A percentile compares a stretch with the other conserved stretches of the same genome.
Evolutionary conservation across 2,113 vertebrate genomes (phyloP).

Genomic region (Alouatta palliata): DNA sequence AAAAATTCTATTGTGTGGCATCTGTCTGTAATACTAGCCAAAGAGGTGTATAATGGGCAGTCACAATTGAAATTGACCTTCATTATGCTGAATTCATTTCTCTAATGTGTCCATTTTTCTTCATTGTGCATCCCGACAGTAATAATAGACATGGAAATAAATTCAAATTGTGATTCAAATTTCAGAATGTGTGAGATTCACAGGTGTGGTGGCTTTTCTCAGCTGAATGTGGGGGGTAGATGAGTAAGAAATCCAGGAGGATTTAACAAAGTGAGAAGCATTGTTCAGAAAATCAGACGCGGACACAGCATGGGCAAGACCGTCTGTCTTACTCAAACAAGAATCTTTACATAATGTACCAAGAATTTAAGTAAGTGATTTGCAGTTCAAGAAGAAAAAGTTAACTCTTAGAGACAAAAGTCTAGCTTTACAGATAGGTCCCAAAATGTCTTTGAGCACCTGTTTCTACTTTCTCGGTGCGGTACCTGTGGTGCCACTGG

Average conservation of each 20-base stretch:
- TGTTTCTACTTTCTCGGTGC: not conserved
- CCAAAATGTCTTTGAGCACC: not conserved
- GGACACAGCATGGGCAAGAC: conserved; percentile 33
- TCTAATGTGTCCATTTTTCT: conserved; percentile 70
- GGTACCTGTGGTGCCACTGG: not conserved
- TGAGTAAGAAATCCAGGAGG: conserved; percentile 51
- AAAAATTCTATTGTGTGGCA: conserved; percentile 62
- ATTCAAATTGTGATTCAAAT: conserved; percentile 69
- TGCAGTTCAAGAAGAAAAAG: conserved; percentile 9
- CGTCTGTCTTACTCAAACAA: conserved; percentile 45
- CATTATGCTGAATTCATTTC: conserved; percentile 74
- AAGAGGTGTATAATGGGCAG: conserved; percentile 66
- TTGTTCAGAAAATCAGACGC: conserved; percentile 49
- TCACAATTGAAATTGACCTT: conserved; percentile 75
- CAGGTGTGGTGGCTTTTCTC: conserved; percentile 60
- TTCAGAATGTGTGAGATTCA: conserved; percentile 62
- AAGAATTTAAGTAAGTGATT: conserved; percentile 25
- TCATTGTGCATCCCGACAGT: conserved; percentile 53
- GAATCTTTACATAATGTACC: conserved; percentile 24
- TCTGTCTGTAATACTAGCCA: conserved; percentile 71
- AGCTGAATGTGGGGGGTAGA: conserved; percentile 15
- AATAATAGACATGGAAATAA: conserved; percentile 67
- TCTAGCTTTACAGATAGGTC: not conserved
- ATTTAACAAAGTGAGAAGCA: conserved; percentile 50
- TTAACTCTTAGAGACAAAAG: conserved; percentile 40